Percentiles rank a stretch among this genome's conserved stretches.
phyloP scores from a whole-genome alignment of 2,888 invertebrate species.

The Sylvicola cinctus region DNA sequence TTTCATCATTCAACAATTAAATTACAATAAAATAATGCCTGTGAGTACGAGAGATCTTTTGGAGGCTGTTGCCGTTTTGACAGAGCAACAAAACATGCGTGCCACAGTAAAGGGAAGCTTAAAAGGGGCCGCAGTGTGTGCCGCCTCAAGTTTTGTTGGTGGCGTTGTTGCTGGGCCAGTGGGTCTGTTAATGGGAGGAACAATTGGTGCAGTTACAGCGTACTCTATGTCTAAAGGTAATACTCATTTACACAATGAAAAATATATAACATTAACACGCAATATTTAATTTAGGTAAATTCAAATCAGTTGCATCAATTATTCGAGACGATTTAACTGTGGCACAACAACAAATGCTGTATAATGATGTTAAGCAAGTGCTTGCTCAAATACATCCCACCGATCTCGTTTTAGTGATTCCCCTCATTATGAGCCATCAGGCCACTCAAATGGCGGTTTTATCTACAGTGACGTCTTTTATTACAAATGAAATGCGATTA shows the following conservation, averaged over 20 bases:
- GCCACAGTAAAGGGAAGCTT: slow-evolving; percentile 17
- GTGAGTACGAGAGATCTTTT: slow-evolving; percentile 19
- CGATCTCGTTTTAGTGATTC: slow-evolving; percentile 17
- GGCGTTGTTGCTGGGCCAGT: slow-evolving; percentile 18
- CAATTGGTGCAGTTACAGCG: slow-evolving; percentile 19
- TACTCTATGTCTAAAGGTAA: slow-evolving; percentile 18
- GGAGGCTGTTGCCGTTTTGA: slow-evolving; percentile 18
- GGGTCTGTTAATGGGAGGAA: slow-evolving; percentile 20
- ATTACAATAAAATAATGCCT: too few species aligned
- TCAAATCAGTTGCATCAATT: slow-evolving; percentile 20
- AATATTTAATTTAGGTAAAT: slow-evolving; percentile 13
- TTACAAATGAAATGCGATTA: slow-evolving; percentile 1
- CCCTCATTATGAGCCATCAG: slow-evolving; percentile 16
- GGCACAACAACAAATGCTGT: slow-evolving; percentile 15
- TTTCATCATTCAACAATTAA: too few species aligned
- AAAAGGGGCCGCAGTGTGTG: slow-evolving; percentile 19
- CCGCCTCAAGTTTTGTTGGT: slow-evolving; percentile 18
- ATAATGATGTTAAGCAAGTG: slow-evolving; percentile 16
- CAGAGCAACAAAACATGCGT: slow-evolving; percentile 19
- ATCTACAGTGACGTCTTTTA: slow-evolving; percentile 13
- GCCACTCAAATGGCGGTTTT: slow-evolving; percentile 18
- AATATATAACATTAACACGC: neutral
- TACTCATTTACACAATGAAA: neutral
- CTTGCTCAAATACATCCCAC: slow-evolving; percentile 16
- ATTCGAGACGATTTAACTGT: slow-evolving; percentile 20